These are phyloP conservation scores for Eupithecia subumbrata DNA, from an alignment of 2,888 invertebrate species.

Conservation along the genomic window DNA sequence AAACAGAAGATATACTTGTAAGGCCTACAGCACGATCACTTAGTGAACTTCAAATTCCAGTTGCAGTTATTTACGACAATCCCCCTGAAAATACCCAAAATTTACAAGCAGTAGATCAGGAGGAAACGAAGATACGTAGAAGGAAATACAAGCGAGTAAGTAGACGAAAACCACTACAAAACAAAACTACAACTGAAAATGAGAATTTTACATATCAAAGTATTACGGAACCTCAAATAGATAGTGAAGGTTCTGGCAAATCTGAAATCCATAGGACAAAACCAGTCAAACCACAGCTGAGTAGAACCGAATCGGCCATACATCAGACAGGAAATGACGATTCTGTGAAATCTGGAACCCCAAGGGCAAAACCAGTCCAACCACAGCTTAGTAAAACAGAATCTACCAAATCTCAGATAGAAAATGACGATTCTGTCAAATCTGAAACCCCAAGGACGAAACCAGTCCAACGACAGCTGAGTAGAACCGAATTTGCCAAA, in stretches of 20 bases:
- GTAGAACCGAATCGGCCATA: neutral
- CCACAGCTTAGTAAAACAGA: neutral
- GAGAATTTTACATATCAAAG: slow-evolving; percentile 3
- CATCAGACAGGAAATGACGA: neutral
- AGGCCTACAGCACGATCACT: slow-evolving; percentile 36
- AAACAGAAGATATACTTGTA: slow-evolving; percentile 14
- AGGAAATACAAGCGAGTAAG: slow-evolving; percentile 23
- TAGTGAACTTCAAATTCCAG: slow-evolving; percentile 47
- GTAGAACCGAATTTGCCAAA: neutral
- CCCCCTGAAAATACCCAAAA: slow-evolving; percentile 26
- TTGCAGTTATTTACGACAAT: slow-evolving; percentile 50
- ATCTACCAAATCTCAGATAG: neutral
- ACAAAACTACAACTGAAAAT: slow-evolving; percentile 1
- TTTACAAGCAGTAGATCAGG: slow-evolving; percentile 17
- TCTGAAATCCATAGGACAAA: neutral
- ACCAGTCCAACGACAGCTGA: neutral
- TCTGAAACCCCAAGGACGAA: neutral
- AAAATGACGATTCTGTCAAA: neutral
- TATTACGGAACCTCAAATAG: neutral
- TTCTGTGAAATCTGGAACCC: neutral
- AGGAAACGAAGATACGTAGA: slow-evolving; percentile 17
- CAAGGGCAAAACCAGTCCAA: neutral
- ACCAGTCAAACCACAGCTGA: neutral
- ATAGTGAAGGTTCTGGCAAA: neutral
- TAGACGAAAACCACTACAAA: slow-evolving; percentile 17